Percentiles rank a stretch among this genome's conserved stretches.
Conservation (phyloP, 2,113 vertebrate species). For the Corapipo altera region DNA sequence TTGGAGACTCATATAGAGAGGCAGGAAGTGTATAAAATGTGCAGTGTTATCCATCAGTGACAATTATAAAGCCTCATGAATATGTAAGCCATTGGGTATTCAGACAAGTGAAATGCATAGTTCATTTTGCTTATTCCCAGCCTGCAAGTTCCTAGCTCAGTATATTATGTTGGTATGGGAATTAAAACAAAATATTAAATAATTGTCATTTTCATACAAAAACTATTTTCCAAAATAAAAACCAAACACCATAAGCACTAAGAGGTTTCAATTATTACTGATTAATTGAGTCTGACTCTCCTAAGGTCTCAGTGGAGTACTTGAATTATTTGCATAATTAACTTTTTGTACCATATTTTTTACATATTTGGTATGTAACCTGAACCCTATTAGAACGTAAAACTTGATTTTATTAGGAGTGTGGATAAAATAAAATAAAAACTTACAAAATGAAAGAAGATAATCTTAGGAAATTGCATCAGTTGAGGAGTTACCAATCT, state of each 20-base stretch:
- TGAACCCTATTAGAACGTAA: not conserved
- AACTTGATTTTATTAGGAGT: not conserved
- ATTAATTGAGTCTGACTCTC: slow-evolving; percentile 8
- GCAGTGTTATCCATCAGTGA: not conserved
- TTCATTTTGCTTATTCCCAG: not conserved
- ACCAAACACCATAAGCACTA: not conserved
- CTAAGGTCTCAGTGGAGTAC: not conserved
- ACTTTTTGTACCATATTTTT: not conserved
- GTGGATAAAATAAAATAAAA: not conserved
- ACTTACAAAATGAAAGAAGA: not conserved
- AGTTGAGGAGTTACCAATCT: not conserved
- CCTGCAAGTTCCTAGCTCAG: not conserved
- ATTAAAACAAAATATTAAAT: not conserved
- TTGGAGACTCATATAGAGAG: not conserved
- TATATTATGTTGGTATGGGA: not conserved
- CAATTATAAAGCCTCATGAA: not conserved
- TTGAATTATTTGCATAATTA: slow-evolving; percentile 30
- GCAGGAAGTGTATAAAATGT: not conserved
- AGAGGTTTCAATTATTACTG: not conserved
- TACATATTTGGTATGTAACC: not conserved
- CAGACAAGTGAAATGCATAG: not conserved
- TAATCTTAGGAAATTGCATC: not conserved
- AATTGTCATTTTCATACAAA: not conserved
- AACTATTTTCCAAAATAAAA: not conserved
- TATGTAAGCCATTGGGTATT: not conserved